Evolutionary conservation across 2,113 vertebrate species (phyloP).

Genomic region (Varanus komodoensis): DNA sequence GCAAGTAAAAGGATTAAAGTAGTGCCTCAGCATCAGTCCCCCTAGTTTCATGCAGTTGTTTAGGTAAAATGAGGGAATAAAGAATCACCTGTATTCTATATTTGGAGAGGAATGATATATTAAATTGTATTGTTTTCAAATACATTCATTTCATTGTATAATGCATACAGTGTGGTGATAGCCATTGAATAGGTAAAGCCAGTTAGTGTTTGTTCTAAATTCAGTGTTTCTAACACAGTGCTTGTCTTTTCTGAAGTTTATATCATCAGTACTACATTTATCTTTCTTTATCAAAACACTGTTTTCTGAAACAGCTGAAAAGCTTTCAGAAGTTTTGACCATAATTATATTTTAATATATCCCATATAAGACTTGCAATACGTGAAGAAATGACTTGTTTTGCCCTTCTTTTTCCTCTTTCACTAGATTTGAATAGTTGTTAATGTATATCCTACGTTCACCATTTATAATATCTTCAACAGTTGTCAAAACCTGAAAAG

Average conservation of each 20-base stretch:
- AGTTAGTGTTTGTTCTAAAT: not conserved
- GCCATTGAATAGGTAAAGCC: not conserved
- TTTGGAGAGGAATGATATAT: not conserved
- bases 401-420: not conserved
- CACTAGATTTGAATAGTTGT: not conserved
- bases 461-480: not conserved
- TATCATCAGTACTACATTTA: not conserved
- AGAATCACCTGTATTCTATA: not conserved
- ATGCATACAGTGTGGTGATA: not conserved
- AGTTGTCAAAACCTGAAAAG: slow-evolving; percentile 94
- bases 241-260: not conserved
- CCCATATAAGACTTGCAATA: not conserved
- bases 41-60: not conserved
- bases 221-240: not conserved
- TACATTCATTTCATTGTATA: not conserved
- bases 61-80: not conserved
- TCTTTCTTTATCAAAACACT: not conserved
- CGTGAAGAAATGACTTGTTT: not conserved
- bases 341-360: not conserved
- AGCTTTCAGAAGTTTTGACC: not conserved
- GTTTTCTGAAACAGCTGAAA: not conserved
- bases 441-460: not conserved
- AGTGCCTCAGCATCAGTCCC: not conserved
- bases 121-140: not conserved
- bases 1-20: not conserved